These are phyloP conservation scores for Ormyrus rosae DNA, from an alignment of 2,888 invertebrate species.

Conservation along the genomic window DNA sequence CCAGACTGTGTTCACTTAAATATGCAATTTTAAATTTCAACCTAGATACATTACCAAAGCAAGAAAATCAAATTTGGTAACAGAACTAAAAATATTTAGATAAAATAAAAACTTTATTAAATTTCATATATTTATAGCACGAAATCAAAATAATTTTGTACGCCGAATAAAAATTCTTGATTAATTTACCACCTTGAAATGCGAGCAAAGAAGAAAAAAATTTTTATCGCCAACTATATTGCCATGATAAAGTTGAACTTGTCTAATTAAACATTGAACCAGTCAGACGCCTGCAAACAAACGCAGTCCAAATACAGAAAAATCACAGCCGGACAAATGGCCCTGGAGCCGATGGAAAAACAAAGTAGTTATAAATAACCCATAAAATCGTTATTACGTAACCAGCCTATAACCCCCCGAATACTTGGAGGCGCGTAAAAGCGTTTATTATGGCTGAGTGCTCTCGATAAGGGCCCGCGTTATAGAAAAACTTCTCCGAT, in stretches of 20 bases:
- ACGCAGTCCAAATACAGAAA: too few species aligned
- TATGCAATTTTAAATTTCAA: slow-evolving; percentile 33
- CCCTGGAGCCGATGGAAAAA: background rate
- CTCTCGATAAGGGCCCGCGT: background rate
- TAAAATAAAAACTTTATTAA: too few species aligned
- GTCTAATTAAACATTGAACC: too few species aligned
- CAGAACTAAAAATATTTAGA: too few species aligned
- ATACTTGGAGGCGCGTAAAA: slow-evolving; percentile 20
- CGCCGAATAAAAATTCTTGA: too few species aligned
- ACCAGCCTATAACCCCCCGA: slow-evolving; percentile 11
- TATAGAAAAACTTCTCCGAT: slow-evolving; percentile 36
- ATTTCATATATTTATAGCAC: too few species aligned
- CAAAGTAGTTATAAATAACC: slow-evolving; percentile 23
- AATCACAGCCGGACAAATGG: too few species aligned
- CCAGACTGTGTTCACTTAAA: background rate
- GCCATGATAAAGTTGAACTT: background rate
- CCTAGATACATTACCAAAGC: background rate
- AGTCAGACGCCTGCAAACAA: too few species aligned
- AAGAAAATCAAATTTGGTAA: background rate
- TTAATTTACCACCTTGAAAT: too few species aligned
- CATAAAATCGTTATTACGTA: slow-evolving; percentile 24
- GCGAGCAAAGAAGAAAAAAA: too few species aligned
- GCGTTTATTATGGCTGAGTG: slow-evolving; percentile 17
- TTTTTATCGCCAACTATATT: too few species aligned
- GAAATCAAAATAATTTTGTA: too few species aligned